Percentiles rank a stretch among this genome's conserved stretches.
phyloP scores from a whole-genome alignment of 2,113 vertebrate genomes.

The Chaetorhynchus papuensis region DNA sequence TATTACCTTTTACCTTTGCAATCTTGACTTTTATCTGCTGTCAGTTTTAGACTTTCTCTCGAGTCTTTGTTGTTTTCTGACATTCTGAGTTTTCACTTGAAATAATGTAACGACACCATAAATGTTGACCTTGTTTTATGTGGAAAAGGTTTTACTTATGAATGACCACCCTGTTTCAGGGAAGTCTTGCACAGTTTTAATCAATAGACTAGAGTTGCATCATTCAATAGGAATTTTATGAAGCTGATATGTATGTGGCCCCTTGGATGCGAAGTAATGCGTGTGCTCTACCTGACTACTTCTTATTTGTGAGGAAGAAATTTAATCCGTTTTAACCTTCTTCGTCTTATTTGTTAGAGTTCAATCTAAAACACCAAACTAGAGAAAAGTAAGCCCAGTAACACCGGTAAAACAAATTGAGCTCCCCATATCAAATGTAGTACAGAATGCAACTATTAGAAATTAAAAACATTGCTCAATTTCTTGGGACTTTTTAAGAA shows the following conservation, averaged over 20 bases:
- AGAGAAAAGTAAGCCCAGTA: not conserved
- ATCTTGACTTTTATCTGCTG: not conserved
- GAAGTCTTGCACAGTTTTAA: not conserved
- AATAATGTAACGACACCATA: not conserved
- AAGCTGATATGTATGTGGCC: not conserved
- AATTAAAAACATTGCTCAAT: not conserved
- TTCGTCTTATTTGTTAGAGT: not conserved
- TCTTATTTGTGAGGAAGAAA: not conserved
- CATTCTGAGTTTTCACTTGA: not conserved
- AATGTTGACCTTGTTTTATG: not conserved
- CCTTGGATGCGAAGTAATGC: not conserved
- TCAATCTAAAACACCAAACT: not conserved
- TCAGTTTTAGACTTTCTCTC: not conserved
- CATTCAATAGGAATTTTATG: not conserved
- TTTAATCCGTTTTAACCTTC: not conserved
- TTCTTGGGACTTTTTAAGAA: not conserved
- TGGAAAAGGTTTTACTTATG: not conserved
- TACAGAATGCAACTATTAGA: not conserved
- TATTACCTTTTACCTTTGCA: not conserved
- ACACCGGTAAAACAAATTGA: not conserved
- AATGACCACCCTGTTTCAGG: not conserved
- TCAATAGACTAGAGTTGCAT: not conserved
- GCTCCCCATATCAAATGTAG: not conserved
- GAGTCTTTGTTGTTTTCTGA: not conserved
- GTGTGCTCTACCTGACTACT: not conserved